A percentile compares a stretch with the other conserved stretches of the same genome.
Conservation (phyloP, 2,113 vertebrate species). For the Sander lucioperca region DNA sequence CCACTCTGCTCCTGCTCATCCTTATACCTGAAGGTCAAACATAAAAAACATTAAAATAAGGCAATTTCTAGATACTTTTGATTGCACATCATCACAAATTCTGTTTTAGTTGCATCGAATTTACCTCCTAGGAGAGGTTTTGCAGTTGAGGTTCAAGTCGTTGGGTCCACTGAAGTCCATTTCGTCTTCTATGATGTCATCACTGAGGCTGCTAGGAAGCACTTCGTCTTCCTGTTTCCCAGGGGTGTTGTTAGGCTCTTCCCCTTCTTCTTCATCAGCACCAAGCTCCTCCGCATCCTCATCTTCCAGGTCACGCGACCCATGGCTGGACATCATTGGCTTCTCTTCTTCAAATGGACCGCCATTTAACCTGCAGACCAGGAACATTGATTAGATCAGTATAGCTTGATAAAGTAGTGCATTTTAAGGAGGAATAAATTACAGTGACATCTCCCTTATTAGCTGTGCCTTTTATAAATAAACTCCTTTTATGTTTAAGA, state of each 20-base stretch:
- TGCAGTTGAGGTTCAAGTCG: conserved; percentile 90
- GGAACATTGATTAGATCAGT: conserved; percentile 5
- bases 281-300: conserved; percentile 93
- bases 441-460: background rate
- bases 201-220: conserved; percentile 80
- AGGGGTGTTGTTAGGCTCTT: conserved; percentile 78
- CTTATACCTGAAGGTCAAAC: conserved; percentile 70
- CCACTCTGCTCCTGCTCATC: conserved; percentile 93
- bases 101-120: background rate
- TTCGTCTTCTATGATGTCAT: conserved; percentile 86
- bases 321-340: conserved; percentile 85
- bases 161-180: conserved; percentile 88
- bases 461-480: background rate
- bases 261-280: conserved; percentile 92
- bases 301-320: conserved; percentile 91
- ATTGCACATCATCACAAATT: background rate
- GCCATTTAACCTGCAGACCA: conserved; percentile 88
- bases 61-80: background rate
- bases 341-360: conserved; percentile 93
- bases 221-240: conserved; percentile 86
- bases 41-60: background rate
- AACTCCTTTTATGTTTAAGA: background rate
- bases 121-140: conserved; percentile 91
- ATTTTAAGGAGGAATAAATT: background rate
- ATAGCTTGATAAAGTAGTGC: background rate